Base-by-base conservation (phyloP, 2,113 vertebrate genomes). In the Salminus brasiliensis region DNA sequence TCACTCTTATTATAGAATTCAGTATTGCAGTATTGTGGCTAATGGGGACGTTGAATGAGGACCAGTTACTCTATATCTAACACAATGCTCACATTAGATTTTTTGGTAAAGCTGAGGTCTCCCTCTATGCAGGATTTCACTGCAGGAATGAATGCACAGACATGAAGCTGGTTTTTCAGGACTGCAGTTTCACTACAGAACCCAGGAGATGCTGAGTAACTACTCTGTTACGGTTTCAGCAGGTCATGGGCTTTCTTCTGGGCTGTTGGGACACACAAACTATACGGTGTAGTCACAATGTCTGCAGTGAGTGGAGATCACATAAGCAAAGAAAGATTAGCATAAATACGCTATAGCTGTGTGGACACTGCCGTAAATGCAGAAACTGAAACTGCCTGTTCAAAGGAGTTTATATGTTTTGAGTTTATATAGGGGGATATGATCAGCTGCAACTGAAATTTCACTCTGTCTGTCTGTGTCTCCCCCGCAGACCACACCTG, bases 401-500 rank as follows among this genome's bases (percentile, higher is more conserved):
- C n/a, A n/a, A n/a, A n/a, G n/a, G n/a, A n/a, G 29, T 63, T 63
- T 49, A 29, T 34, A 29, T 23, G 16, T 34, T 39, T 57, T 55
- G 3, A 49, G 55, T 62, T 32, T 55, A 2, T 36, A 47, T 43
- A 11, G 21, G 41, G n/a, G n/a, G n/a, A n/a, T n/a, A n/a, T n/a
- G n/a, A 1, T 30, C 13, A 9, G 43, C 21, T 52, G 59, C 47
- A 16, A 29, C 3, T 1, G 15, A 75, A 45, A 25, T 11, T 16
- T 76, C 4, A 53, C 23, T 52, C 52, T 60, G 8, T 2, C 4
- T 78, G 0, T 70, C 12, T 78, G 5, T 78, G 23, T 68, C n/a
- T 25, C 68, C 27, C 41, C 47, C 72, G 57, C 84, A 93, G 91
- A 89, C 86, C 0, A 72, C 87, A 7, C 72, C 86, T n/a, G 87